Percentiles rank a stretch among this genome's conserved stretches.
Evolutionary conservation across 2,797 vertebrate species (phyloP).

Genomic region (Bradypodion ventrale): DNA sequence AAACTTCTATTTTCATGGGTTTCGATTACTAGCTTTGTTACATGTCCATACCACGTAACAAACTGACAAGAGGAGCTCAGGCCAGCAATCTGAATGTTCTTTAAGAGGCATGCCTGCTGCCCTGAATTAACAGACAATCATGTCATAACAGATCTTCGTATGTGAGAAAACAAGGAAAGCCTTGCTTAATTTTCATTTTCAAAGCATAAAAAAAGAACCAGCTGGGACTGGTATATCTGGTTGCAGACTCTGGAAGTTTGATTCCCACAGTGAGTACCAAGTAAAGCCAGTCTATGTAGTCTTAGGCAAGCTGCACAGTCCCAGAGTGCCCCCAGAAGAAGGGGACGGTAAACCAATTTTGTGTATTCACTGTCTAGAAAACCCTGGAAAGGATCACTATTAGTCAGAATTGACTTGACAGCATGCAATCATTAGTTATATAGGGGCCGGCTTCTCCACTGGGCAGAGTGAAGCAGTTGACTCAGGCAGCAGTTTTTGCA

Average conservation of each 20-base stretch:
- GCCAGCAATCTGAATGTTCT: slow-evolving; percentile 14
- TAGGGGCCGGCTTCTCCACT: background rate
- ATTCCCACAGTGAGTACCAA: too few relatives aligned
- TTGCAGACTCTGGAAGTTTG: too few relatives aligned
- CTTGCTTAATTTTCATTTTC: background rate
- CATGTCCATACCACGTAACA: background rate
- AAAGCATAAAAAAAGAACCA: background rate
- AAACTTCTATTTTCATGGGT: slow-evolving; percentile 48
- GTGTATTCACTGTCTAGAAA: too few relatives aligned
- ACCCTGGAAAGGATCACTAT: too few relatives aligned
- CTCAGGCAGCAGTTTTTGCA: too few relatives aligned
- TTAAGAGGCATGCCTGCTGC: background rate
- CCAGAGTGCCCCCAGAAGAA: too few relatives aligned
- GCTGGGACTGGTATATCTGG: too few relatives aligned
- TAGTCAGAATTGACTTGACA: too few relatives aligned
- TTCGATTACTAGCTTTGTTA: slow-evolving; percentile 45
- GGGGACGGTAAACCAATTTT: too few relatives aligned
- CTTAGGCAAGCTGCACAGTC: too few relatives aligned
- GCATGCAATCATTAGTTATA: too few relatives aligned
- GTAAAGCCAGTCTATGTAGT: too few relatives aligned
- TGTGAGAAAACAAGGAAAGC: background rate
- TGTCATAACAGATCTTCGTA: background rate
- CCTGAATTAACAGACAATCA: background rate
- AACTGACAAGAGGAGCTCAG: slow-evolving; percentile 19
- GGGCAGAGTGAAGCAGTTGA: background rate